Evolutionary conservation across 1,140 invertebrate genomes (phyloP).

Genomic region (Zaprionus gabonicus): DNA sequence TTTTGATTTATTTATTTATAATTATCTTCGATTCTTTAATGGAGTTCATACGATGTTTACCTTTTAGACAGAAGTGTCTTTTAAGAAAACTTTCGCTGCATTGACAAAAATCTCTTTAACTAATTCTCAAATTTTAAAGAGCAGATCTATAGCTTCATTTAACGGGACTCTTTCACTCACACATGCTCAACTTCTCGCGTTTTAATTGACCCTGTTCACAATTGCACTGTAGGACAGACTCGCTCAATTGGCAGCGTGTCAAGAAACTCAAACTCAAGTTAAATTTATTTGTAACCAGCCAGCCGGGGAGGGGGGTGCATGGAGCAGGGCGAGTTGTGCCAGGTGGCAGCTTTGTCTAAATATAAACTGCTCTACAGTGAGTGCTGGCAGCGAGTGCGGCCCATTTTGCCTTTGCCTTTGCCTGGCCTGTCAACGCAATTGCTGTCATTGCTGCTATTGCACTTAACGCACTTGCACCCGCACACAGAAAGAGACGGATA

Average conservation of each 20-base stretch:
- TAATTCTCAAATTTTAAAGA: background rate
- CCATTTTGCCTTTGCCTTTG: constrained; percentile 61
- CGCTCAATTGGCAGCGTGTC: constrained; percentile 72
- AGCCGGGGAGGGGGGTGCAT: constrained; percentile 20
- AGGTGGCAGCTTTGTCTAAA: constrained; percentile 58
- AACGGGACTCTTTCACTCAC: background rate
- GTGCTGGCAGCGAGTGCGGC: constrained; percentile 45
- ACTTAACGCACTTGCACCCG: constrained; percentile 77
- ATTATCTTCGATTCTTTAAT: background rate
- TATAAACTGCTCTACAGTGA: constrained; percentile 72
- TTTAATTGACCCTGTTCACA: constrained; percentile 70
- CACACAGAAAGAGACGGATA: constrained; percentile 25
- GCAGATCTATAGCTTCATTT: background rate
- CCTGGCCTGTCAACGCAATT: constrained; percentile 72
- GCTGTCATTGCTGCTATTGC: constrained; percentile 79
- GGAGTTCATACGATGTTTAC: background rate
- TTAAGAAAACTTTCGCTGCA: background rate
- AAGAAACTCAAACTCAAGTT: constrained; percentile 45
- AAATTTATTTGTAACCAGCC: constrained; percentile 64
- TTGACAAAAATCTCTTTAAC: background rate
- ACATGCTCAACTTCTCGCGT: constrained; percentile 13
- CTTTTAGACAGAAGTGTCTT: background rate
- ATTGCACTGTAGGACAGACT: constrained; percentile 49
- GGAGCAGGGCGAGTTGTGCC: background rate
- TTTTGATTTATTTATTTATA: background rate